Evolutionary conservation across 2,888 invertebrate genomes (phyloP).

Genomic region (Zygaena filipendulae): DNA sequence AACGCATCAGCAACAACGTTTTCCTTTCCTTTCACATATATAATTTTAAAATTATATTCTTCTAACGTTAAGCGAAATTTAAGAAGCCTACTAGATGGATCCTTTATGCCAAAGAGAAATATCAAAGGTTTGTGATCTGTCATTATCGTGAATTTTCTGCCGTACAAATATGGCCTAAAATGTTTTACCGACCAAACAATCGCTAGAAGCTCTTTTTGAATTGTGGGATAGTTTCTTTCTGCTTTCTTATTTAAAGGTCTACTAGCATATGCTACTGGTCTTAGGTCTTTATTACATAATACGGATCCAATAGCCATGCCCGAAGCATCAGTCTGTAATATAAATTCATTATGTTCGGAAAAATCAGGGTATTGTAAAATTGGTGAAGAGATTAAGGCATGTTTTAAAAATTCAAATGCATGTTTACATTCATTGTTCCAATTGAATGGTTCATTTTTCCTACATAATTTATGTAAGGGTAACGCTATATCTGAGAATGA

Average conservation of each 20-base stretch:
- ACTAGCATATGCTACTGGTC: slow-evolving; percentile 15
- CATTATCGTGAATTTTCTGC: slow-evolving; percentile 10
- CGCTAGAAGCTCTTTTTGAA: slow-evolving; percentile 12
- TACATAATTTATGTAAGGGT: slow-evolving; percentile 15
- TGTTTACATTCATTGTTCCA: slow-evolving; percentile 15
- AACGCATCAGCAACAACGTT: slow-evolving; percentile 13
- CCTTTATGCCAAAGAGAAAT: slow-evolving; percentile 13
- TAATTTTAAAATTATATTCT: slow-evolving; percentile 10
- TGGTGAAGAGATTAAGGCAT: slow-evolving; percentile 10
- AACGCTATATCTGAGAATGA: slow-evolving; percentile 11
- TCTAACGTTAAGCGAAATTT: slow-evolving; percentile 11
- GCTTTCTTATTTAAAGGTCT: slow-evolving; percentile 15
- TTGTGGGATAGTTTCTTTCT: slow-evolving; percentile 13
- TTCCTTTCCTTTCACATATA: slow-evolving; percentile 10
- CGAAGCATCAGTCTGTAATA: slow-evolving; percentile 16
- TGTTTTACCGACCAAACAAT: slow-evolving; percentile 14
- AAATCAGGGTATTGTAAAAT: slow-evolving; percentile 17
- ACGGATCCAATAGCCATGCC: slow-evolving; percentile 12
- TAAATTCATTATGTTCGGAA: slow-evolving; percentile 12
- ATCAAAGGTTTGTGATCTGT: slow-evolving; percentile 16
- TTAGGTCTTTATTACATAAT: slow-evolving; percentile 9
- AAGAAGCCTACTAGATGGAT: slow-evolving; percentile 11
- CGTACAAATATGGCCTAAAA: slow-evolving; percentile 13
- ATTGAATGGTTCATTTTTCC: slow-evolving; percentile 12
- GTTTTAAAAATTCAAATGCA: slow-evolving; percentile 14